These are phyloP conservation scores for Scomber colias DNA, from an alignment of 2,113 vertebrate genomes.

Conservation along the genomic window DNA sequence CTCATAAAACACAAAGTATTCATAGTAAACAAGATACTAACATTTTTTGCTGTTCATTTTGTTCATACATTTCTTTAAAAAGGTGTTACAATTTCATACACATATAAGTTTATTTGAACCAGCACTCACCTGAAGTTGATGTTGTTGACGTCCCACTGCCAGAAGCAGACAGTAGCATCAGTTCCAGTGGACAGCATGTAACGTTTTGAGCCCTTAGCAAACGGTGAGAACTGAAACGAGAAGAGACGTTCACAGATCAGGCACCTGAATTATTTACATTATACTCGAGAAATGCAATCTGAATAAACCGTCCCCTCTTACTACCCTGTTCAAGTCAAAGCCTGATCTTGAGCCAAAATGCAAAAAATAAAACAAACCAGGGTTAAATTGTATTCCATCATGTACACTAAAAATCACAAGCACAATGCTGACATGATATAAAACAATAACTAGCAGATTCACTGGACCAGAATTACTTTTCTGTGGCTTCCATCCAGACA, in stretches of 20 bases:
- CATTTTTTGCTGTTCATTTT: no score
- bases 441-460: background rate
- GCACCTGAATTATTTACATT: background rate
- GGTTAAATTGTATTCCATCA: conserved; percentile 2
- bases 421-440: background rate
- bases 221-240: conserved; percentile 92
- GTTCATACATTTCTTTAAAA: background rate
- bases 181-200: conserved; percentile 98
- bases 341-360: conserved; percentile 1
- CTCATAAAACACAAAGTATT: background rate
- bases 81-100: background rate
- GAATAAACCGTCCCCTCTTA: no score
- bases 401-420: background rate
- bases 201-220: conserved; percentile 92
- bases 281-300: background rate
- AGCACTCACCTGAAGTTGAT: conserved; percentile 92
- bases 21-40: background rate
- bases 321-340: background rate
- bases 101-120: background rate
- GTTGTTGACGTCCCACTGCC: conserved; percentile 95
- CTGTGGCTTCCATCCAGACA: background rate
- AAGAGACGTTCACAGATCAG: conserved; percentile 31
- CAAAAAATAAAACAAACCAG: background rate
- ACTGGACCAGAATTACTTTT: background rate
- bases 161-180: conserved; percentile 97